Percentiles rank a stretch among this genome's conserved stretches.
phyloP scores from a whole-genome alignment of 2,888 invertebrate species.

The Spilosoma lubricipeda region DNA sequence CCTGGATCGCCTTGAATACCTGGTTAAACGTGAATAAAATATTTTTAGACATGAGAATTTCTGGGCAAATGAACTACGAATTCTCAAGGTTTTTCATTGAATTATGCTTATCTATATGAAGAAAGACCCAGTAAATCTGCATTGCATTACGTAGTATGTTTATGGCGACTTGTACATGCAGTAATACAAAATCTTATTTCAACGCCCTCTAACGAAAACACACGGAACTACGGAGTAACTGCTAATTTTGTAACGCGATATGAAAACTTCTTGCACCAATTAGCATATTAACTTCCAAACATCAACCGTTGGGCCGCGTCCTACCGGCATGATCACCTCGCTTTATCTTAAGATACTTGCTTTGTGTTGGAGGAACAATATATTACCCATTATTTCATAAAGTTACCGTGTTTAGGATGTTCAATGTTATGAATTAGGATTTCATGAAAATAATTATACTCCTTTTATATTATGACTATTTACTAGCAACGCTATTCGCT shows the following conservation, averaged over 20 bases:
- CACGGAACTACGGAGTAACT: not conserved
- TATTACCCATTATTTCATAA: not conserved
- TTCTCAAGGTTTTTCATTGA: not conserved
- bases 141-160: not conserved
- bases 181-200: not conserved
- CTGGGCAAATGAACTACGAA: not conserved
- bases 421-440: not conserved
- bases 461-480: too few species aligned
- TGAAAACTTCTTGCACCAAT: not conserved
- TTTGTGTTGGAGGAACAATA: not conserved
- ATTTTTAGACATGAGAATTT: too few species aligned
- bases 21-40: slow-evolving; percentile 27
- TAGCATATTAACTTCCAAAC: not conserved
- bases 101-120: not conserved
- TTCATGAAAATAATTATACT: too few species aligned
- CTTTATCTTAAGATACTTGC: not conserved
- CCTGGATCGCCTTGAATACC: slow-evolving; percentile 90
- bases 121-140: not conserved
- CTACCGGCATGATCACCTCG: not conserved
- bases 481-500: not conserved
- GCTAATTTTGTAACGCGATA: not conserved
- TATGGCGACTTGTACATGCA: not conserved
- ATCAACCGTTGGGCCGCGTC: not conserved
- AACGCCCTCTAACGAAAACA: not conserved
- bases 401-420: not conserved